phyloP scores from a whole-genome alignment of 2,888 invertebrate species.

The Coremacera marginata region DNA sequence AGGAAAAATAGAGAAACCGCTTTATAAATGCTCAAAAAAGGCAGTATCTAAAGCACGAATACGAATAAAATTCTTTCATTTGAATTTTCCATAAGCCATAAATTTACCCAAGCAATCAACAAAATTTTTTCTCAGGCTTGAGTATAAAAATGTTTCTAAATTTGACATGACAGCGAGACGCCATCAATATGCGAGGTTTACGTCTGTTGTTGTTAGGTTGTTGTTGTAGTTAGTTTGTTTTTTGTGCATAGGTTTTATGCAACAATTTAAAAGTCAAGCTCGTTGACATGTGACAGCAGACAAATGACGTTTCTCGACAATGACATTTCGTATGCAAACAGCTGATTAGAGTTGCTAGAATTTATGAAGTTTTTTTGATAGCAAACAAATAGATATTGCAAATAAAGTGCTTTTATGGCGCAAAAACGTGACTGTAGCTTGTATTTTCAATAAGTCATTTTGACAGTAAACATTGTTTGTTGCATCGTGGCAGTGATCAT shows the following conservation, averaged over 20 bases:
- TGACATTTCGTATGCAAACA: constrained; percentile 22
- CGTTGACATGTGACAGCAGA: constrained; percentile 31
- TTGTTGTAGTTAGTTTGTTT: not conserved
- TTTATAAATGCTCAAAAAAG: not conserved
- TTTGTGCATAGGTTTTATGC: not conserved
- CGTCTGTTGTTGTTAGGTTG: not conserved
- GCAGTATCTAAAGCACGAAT: not conserved
- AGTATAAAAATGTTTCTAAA: not conserved
- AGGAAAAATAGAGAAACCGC: not conserved
- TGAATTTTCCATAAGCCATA: constrained; percentile 15
- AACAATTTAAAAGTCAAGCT: constrained; percentile 34
- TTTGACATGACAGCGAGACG: constrained; percentile 27
- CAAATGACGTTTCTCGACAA: constrained; percentile 26
- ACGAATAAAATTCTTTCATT: not conserved
- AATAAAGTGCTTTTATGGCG: not conserved
- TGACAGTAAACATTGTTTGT: not conserved
- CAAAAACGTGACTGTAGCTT: constrained; percentile 8
- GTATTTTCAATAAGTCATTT: constrained; percentile 4
- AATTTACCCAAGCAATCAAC: constrained; percentile 23
- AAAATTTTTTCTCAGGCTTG: not conserved
- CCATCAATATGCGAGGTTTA: constrained; percentile 21
- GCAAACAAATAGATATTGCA: no score
- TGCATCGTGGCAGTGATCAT: no score
- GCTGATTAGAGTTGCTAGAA: constrained; percentile 25
- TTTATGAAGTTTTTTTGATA: not conserved